These are phyloP conservation scores for Limnothrissa miodon DNA, from an alignment of 2,113 vertebrate genomes.

Conservation along the genomic window DNA sequence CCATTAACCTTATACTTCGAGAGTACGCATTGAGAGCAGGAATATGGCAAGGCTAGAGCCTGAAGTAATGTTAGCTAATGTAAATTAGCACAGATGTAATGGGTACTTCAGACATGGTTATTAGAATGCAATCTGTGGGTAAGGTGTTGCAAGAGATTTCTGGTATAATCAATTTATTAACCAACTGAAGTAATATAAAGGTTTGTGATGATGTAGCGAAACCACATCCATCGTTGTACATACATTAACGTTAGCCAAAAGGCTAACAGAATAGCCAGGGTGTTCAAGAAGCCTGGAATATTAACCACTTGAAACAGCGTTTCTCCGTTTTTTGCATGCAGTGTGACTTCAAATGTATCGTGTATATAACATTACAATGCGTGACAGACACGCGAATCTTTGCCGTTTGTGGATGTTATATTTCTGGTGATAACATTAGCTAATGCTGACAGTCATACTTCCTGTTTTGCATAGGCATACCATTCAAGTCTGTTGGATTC, in stretches of 20 bases:
- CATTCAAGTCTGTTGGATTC: conserved; percentile 88
- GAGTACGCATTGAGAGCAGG: neutral
- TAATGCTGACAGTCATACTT: conserved; percentile 5
- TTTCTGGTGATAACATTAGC: neutral
- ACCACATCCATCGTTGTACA: neutral
- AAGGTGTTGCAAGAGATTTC: neutral
- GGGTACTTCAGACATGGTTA: neutral
- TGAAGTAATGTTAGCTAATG: neutral
- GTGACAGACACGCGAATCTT: neutral
- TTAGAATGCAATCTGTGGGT: neutral
- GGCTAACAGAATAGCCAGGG: neutral
- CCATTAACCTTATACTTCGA: neutral
- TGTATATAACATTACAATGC: neutral
- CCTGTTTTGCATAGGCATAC: conserved; percentile 80
- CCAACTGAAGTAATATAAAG: neutral
- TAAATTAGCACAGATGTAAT: neutral
- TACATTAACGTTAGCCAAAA: neutral
- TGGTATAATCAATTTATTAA: neutral
- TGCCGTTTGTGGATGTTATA: too few relatives aligned
- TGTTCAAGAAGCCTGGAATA: neutral
- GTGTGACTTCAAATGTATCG: neutral
- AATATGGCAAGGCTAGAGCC: neutral
- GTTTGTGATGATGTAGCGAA: neutral
- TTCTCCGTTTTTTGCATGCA: neutral
- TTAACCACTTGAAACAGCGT: neutral